phyloP scores from a whole-genome alignment of 2,888 invertebrate genomes.

The Drosophila falleni region DNA sequence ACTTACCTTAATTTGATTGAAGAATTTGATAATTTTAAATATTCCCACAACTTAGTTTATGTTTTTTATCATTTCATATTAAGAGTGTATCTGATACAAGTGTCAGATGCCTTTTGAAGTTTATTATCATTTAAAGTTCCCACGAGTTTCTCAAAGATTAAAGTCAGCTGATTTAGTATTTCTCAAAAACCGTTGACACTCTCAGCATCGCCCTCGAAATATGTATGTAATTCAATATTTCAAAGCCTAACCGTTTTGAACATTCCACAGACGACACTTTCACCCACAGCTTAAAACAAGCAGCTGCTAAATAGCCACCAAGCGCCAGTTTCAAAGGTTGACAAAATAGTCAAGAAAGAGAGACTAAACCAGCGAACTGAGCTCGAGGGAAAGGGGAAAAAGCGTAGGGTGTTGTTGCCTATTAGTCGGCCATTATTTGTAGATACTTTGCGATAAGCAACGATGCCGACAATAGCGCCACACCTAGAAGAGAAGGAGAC shows the following conservation, averaged over 20 bases:
- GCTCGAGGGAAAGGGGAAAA: conserved; percentile 22
- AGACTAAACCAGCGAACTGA: conserved; percentile 1
- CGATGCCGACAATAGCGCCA: conserved; percentile 67
- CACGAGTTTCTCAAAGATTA: conserved; percentile 20
- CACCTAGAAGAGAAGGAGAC: conserved; percentile 56
- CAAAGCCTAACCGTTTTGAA: conserved; percentile 40
- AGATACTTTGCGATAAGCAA: conserved; percentile 75
- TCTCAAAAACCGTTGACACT: conserved; percentile 17
- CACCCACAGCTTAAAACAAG: conserved; percentile 50
- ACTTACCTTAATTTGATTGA: too few species aligned
- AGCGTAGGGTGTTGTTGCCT: conserved; percentile 52
- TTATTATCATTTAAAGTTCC: conserved; percentile 13
- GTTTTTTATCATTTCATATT: neutral
- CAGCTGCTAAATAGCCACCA: conserved; percentile 50
- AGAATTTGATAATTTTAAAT: neutral
- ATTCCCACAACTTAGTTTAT: neutral
- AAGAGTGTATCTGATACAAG: neutral
- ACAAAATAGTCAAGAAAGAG: conserved; percentile 57
- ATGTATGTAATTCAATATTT: conserved; percentile 48
- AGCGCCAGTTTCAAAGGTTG: conserved; percentile 57
- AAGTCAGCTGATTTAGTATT: conserved; percentile 5
- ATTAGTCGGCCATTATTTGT: conserved; percentile 79
- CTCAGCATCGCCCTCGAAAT: conserved; percentile 2
- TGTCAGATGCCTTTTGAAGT: neutral
- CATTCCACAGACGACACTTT: conserved; percentile 61